Evolutionary conservation across 1,140 invertebrate species (phyloP).

Genomic region (Brachionus angularis): DNA sequence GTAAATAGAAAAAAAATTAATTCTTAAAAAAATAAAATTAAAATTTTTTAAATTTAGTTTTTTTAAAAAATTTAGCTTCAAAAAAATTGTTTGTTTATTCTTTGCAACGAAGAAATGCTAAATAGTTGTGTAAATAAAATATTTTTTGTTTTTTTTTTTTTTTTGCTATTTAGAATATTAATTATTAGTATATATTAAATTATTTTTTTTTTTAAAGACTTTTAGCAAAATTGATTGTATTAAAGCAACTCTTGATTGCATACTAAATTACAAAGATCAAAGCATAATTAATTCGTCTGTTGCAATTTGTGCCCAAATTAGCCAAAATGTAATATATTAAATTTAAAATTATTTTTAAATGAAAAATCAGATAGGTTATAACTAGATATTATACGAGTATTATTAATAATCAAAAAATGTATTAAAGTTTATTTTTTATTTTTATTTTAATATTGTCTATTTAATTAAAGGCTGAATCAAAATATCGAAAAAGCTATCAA

Average conservation of each 20-base stretch:
- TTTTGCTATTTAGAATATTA: no score
- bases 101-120: constrained; percentile 26
- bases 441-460: not conserved
- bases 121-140: constrained; percentile 27
- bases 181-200: not conserved
- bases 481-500: constrained; percentile 2
- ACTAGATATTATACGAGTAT: not conserved
- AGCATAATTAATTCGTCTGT: constrained; percentile 15
- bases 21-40: not conserved
- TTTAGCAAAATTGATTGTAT: constrained; percentile 28
- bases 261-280: constrained; percentile 10
- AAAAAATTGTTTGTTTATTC: constrained; percentile 15
- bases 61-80: constrained; percentile 1
- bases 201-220: not conserved
- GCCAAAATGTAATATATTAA: constrained; percentile 30
- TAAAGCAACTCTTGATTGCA: constrained; percentile 18
- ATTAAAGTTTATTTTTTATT: not conserved
- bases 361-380: no score
- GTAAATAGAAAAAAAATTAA: constrained; percentile 2
- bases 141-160: not conserved
- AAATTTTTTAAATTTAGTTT: not conserved
- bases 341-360: no score
- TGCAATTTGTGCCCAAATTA: constrained; percentile 12
- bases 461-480: constrained; percentile 1
- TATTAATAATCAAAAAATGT: not conserved